Percentiles rank a stretch among this genome's conserved stretches.
phyloP scores from a whole-genome alignment of 1,140 invertebrate species.

The Cataglyphis hispanica region DNA sequence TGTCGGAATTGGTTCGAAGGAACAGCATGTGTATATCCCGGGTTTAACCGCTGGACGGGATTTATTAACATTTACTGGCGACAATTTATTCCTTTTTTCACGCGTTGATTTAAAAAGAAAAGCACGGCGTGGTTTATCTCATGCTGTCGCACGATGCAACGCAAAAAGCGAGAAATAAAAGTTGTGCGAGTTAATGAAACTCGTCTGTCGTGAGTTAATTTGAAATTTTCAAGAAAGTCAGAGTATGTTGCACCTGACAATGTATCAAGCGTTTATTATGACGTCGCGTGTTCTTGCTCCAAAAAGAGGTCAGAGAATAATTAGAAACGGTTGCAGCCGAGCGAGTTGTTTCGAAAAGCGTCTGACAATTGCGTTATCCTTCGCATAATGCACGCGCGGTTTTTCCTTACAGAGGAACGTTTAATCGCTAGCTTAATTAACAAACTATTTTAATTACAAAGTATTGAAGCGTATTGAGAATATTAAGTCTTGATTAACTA shows the following conservation, averaged over 20 bases:
- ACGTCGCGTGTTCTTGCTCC: constrained; percentile 36
- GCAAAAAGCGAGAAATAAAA: constrained; percentile 25
- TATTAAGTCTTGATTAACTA: constrained; percentile 12
- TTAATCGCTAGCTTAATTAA: constrained; percentile 55
- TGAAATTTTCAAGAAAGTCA: constrained; percentile 60
- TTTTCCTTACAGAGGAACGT: constrained; percentile 1
- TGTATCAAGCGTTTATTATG: constrained; percentile 45
- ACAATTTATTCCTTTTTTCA: constrained; percentile 1
- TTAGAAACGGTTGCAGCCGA: constrained; percentile 34
- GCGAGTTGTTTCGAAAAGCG: constrained; percentile 28
- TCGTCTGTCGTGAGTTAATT: constrained; percentile 27
- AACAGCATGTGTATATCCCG: neutral
- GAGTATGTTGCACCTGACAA: constrained; percentile 35
- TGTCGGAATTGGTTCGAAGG: neutral
- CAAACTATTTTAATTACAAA: constrained; percentile 60
- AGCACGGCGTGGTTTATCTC: constrained; percentile 12
- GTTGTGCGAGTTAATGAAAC: constrained; percentile 30
- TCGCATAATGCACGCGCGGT: constrained; percentile 31
- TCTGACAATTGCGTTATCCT: constrained; percentile 12
- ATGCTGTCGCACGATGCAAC: neutral
- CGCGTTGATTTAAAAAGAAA: constrained; percentile 36
- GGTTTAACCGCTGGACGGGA: neutral
- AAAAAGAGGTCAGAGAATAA: constrained; percentile 53
- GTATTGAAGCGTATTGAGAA: constrained; percentile 9
- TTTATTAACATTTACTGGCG: neutral